Base-by-base conservation (phyloP, 2,113 vertebrate species). In the Dromas ardeola region DNA sequence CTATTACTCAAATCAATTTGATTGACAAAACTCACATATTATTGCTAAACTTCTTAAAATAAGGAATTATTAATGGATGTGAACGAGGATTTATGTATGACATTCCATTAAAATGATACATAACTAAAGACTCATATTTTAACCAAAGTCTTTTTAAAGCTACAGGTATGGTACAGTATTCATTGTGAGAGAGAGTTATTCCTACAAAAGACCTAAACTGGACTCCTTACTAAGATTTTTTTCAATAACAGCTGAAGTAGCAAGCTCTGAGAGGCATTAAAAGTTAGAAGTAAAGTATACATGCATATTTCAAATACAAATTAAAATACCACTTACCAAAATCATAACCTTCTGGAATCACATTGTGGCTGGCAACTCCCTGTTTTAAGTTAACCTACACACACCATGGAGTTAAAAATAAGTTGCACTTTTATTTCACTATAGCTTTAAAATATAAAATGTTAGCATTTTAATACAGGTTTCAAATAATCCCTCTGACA, bases 271-370 rank as follows among this genome's bases (percentile, higher is more conserved):
- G 23, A 84, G 6, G 18, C 40, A 94, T 23, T 73, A 58, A 69
- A 87, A 63, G 79, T 42, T 13, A 84, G 12, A 52, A 91, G 47
- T 86, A 11, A 50, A 40, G 32, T 72, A 89, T 15, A 34, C 25
- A 56, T 0, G 0, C 4, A 14, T 21, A 70, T 56, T 43, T 74
- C 16, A 90, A 59, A 72, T 26, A 52, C 17, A 65, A 73, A 63
- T 47, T 47, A 81, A 45, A 88, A 17, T 29, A 76, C 22, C 73
- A 98, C 99, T 99, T 95, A 99, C 99, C 99, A 97, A 99, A 99
- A 92, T 99, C 98, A 96, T 99, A 99, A 92, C 97, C 98, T 80
- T 97, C 82, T 88, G 98, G 98, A 95, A 98, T 80, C 88, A 98
- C 65, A 49, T 95, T 97, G 71, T 96, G 79, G 61, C 94, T 72